Percentiles rank a stretch among this genome's conserved stretches.
phyloP scores from a whole-genome alignment of 2,113 vertebrate species.

The Sander lucioperca region DNA sequence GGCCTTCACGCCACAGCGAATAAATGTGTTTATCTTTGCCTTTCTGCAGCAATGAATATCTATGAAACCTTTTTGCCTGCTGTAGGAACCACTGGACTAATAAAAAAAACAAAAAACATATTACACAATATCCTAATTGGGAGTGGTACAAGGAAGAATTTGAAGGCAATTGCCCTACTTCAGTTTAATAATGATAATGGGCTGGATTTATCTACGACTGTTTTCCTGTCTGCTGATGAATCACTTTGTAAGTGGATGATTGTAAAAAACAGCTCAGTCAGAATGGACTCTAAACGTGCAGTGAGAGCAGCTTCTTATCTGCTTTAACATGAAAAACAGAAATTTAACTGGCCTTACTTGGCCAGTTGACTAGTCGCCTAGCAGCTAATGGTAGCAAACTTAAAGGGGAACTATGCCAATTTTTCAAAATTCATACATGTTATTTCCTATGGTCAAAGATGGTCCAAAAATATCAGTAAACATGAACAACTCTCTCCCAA shows the following conservation, averaged over 20 bases:
- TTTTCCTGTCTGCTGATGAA: conserved; percentile 47
- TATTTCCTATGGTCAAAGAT: too few relatives aligned
- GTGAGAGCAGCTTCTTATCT: not conserved
- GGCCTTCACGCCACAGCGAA: conserved; percentile 34
- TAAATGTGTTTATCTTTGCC: conserved; percentile 31
- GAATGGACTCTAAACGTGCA: not conserved
- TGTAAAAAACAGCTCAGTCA: conserved; percentile 27
- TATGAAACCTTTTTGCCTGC: conserved; percentile 42
- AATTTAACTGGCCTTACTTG: too few relatives aligned
- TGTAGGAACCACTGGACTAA: conserved; percentile 20
- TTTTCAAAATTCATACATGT: too few relatives aligned
- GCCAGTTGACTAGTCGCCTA: too few relatives aligned
- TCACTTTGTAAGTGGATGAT: conserved; percentile 36
- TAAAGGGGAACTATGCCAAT: too few relatives aligned
- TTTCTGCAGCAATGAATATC: conserved; percentile 31
- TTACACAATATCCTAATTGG: conserved; percentile 33
- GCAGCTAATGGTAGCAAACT: too few relatives aligned
- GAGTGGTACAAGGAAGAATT: conserved; percentile 5
- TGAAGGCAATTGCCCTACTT: conserved; percentile 26
- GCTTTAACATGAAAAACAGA: not conserved
- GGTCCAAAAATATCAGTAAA: too few relatives aligned
- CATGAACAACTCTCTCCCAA: too few relatives aligned
- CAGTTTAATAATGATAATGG: conserved; percentile 70
- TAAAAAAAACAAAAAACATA: not conserved
- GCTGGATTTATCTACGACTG: conserved; percentile 47